Evolutionary conservation across 2,888 invertebrate species (phyloP), one percentile per base, ranked within the genome.

Genomic region (Conus canariensis): DNA sequence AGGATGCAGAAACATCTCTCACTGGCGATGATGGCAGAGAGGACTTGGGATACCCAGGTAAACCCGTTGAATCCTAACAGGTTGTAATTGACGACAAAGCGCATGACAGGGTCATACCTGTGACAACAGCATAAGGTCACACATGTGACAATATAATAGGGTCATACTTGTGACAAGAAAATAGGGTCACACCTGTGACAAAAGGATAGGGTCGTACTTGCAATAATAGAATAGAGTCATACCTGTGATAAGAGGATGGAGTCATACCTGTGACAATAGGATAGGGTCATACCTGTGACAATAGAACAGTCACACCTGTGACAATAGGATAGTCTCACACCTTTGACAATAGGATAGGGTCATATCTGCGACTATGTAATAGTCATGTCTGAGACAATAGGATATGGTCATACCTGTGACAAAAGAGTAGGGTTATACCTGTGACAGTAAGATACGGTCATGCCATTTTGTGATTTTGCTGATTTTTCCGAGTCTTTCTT

Each of bases 1-100:
- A 87, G 45, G 86, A 87, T 87, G 56, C 86, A 87, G 86, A 87
- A 87, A 45, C 86, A 87, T 45, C 86, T 87, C 45, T 87, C 86
- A 25, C 86, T 87, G 86, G 86, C 86, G 30, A 87, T 87, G 67
- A 87, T 67, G 86, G 86, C 86, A 10, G 86, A 67, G 45, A 87
- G 19, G 67, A 87, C 9, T 25, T 87, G 45, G 25, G 86, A 87
- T 5, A 87, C 86, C 86, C 86, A 87, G 67, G 86, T 67, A 45
- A 87, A 87, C 9, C 86, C 86, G 19, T 67, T n/a, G 45, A 87
- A 87, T 2, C 86, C 86, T 19, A 87, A 6, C 45, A 87, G 86
- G 86, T 87, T 67, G 19, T 87, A 30, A 45, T 87, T 70, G 8
- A 25, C 14, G 30, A 87, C 9, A 60, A 87, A 67, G 10, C 67